These are phyloP conservation scores for Thysanoteuthis rhombus DNA, from an alignment of 2,888 invertebrate genomes.

Conservation along the genomic window DNA sequence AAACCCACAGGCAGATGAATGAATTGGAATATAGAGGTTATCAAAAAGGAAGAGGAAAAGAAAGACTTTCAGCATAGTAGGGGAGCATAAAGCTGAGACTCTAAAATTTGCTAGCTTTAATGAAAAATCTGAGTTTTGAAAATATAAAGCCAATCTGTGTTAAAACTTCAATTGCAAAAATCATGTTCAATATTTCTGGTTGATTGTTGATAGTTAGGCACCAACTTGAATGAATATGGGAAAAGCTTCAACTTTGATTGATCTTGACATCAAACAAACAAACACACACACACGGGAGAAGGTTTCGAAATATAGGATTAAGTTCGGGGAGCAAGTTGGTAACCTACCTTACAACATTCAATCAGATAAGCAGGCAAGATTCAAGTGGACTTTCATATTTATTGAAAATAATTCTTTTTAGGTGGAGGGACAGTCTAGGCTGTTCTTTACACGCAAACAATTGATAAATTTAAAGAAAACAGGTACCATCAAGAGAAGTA, in stretches of 20 bases:
- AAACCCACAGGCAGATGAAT: background rate
- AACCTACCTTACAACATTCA: background rate
- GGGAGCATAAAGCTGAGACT: background rate
- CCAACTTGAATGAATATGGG: background rate
- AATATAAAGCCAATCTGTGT: background rate
- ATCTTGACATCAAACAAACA: background rate
- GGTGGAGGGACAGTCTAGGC: constrained; percentile 12
- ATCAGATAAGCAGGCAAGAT: constrained; percentile 12
- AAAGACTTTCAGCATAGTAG: too few species aligned
- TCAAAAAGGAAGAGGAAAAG: background rate
- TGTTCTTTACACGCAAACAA: constrained; percentile 12
- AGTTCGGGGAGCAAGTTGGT: background rate
- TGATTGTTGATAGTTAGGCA: background rate
- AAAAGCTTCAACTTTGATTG: background rate
- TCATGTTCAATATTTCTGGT: background rate
- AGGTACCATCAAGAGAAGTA: background rate
- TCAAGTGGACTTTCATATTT: background rate
- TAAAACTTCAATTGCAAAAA: background rate
- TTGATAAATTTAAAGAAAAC: background rate
- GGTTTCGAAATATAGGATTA: background rate
- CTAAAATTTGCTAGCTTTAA: background rate
- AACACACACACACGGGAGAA: too few species aligned
- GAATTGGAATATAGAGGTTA: background rate
- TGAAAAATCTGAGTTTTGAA: background rate
- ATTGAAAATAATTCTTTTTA: constrained; percentile 1